Base-by-base conservation (phyloP, 2,797 vertebrate species). In the Enteromius trimaculatus region DNA sequence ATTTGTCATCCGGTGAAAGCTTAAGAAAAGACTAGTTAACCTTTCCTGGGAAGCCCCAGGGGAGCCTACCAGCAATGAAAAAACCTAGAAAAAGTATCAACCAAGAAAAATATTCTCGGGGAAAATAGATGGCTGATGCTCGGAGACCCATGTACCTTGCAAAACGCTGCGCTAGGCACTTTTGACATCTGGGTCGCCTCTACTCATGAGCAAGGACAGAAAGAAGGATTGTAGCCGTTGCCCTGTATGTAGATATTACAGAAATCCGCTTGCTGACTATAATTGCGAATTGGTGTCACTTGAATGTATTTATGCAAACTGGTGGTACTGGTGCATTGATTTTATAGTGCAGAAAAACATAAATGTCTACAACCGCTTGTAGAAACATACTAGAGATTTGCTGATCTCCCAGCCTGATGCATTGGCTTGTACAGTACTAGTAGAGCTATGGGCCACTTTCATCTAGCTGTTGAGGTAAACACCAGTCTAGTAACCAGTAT, bases 1-100 rank as follows among this genome's bases (percentile, higher is more conserved):
- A 95, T 95, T 95, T 94, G 94, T 95, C 94, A 94, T 93, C 90
- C 91, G 85, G 88, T 94, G 94, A 95, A 94, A 92, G 95, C 94
- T 95, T 95, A 95, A 95, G 94, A 95, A 95, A 95, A 94, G 93
- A 94, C 94, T 95, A 94, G 95, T 95, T 95, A 95, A 95, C 94
- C 94, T 94, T 95, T 94, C 94, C 92, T 91, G 90, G 91, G 90
- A 92, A 94, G 92, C 90, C 94, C 93, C 90, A 17, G 29, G 88
- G 82, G 88, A 88, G 85, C 84, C 80, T 87, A 81, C 60, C 66
- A 69, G 81, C 81, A 60, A 66, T 21, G 91, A 91, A 91, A 92
- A 81, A 84, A 79, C 39, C 23, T 9, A 58, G 79, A 53, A 21
- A 72, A 84, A 74, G 81, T 74, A 88, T 87, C 83, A 80, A 84